These are phyloP conservation scores for Mallateleia sp. DNA, from an alignment of 2,888 invertebrate species.

Conservation along the genomic window DNA sequence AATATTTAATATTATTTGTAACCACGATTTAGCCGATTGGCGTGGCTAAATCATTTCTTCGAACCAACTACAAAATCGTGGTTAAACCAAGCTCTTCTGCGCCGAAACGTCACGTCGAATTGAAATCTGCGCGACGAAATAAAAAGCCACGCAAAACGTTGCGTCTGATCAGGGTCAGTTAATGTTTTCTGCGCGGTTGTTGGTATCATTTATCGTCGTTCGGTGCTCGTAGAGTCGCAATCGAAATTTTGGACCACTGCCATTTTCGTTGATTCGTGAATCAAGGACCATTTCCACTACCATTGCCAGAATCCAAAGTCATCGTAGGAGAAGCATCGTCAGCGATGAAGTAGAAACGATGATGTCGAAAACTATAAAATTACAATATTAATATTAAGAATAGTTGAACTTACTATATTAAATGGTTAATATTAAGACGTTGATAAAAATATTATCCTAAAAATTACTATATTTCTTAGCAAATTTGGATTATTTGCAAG, in stretches of 20 bases:
- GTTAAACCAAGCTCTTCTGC: background rate
- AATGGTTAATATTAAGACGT: no score
- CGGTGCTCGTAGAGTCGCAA: conserved; percentile 48
- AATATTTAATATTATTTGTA: no score
- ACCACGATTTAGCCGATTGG: no score
- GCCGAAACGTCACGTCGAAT: background rate
- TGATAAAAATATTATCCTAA: no score
- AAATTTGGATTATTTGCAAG: no score
- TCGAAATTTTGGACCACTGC: conserved; percentile 73
- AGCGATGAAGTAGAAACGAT: background rate
- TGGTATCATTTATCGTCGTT: conserved; percentile 55
- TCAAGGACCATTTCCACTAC: conserved; percentile 72
- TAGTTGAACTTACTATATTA: no score
- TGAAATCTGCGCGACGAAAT: background rate
- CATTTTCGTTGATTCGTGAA: conserved; percentile 75
- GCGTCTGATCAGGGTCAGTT: conserved; percentile 60
- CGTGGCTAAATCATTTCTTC: no score
- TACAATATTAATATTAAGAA: no score
- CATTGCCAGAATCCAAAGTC: conserved; percentile 65
- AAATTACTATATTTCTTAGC: no score
- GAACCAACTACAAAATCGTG: no score
- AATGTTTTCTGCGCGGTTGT: conserved; percentile 47
- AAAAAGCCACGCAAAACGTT: conserved; percentile 1
- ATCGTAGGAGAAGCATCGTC: conserved; percentile 27
- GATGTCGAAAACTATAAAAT: no score